Base-by-base conservation (phyloP, 2,888 invertebrate genomes). In the Metopia argyrocephala region DNA sequence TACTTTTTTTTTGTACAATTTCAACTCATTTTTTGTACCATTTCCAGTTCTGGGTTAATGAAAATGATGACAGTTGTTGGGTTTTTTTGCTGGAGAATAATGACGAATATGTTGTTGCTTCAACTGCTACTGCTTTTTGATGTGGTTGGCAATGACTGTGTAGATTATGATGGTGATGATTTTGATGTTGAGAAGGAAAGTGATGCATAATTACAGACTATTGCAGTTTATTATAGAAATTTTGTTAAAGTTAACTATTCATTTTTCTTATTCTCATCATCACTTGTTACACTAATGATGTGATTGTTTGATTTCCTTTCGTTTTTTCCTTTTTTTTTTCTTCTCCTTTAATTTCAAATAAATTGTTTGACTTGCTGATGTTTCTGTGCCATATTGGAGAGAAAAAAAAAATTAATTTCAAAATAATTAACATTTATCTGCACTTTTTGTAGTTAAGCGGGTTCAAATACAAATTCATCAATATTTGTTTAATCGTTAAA, bases 41-140 rank as follows among this genome's bases (percentile, higher is more conserved):
- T 76, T 76, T 69, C 62, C 62, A 78, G 66, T 81, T 81, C 81
- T 81, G 75, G 78, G 78, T 75, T 81, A 81, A 81, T 81, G 81
- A 78, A 81, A 81, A 78, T 70, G 66, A 78, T 81, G 81, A 81
- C 81, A 81, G 81, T 81, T 81, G 81, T 78, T 81, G 45, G 61
- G n/a, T n/a, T n/a, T 69, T 69, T 38, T 75, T 70, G 78, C 38
- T 38, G 12, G 38, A 38, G 0, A 38, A 38, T 38, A 38, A 70
- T 70, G 70, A 70, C 61, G 52, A 59, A 31, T 12, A 9, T 38
- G 15, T 4, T 4, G 4, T 0, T 38, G 38, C 3, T 15, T 12
- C n/a, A n/a, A 38, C 38, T 38, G 15, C 15, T 4, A 7, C 0
- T 38, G 38, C 3, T 15, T 12, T 38, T 15, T 3, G 31, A 15